Conservation (phyloP, 37 sponge, comb jelly and placozoan genomes). For the Crambe crambe region DNA sequence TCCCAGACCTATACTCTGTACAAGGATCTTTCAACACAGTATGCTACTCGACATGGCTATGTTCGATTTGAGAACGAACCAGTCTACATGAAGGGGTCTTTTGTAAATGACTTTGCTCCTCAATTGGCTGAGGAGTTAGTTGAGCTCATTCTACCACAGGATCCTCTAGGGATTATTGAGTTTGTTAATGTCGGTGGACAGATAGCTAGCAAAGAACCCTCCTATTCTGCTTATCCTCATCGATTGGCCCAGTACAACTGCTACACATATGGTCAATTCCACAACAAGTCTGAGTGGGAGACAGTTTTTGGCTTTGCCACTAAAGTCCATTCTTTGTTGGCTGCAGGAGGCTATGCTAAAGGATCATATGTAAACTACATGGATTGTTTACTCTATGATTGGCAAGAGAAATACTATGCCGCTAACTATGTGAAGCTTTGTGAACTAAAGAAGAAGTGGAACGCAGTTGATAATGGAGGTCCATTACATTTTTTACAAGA, state of each 20-base stretch:
- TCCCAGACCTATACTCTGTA: slow-evolving; percentile 6
- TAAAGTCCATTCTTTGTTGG: not conserved
- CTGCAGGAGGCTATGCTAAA: not conserved
- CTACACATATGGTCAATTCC: slow-evolving; percentile 18
- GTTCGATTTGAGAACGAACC: slow-evolving; percentile 31
- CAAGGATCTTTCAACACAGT: slow-evolving; percentile 4
- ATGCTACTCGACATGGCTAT: slow-evolving; percentile 29
- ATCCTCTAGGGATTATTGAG: slow-evolving; percentile 9
- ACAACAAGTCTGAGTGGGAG: not conserved
- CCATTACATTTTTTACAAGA: slow-evolving; percentile 18
- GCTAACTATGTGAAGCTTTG: slow-evolving; percentile 14
- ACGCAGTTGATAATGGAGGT: slow-evolving; percentile 5
- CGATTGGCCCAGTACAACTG: slow-evolving; percentile 21
- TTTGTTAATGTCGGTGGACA: slow-evolving; percentile 42
- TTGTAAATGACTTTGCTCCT: slow-evolving; percentile 6
- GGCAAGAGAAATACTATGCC: slow-evolving; percentile 32
- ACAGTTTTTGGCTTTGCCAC: slow-evolving; percentile 30
- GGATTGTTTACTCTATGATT: slow-evolving; percentile 19
- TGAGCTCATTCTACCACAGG: slow-evolving; percentile 1
- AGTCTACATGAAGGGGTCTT: slow-evolving; percentile 27
- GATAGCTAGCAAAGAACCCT: not conserved
- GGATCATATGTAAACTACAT: slow-evolving; percentile 48
- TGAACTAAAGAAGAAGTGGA: slow-evolving; percentile 34
- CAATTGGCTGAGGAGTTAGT: slow-evolving; percentile 7
- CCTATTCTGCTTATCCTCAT: not conserved